Base-by-base conservation (phyloP, 2,888 invertebrate genomes). In the Chrysolina americana region DNA sequence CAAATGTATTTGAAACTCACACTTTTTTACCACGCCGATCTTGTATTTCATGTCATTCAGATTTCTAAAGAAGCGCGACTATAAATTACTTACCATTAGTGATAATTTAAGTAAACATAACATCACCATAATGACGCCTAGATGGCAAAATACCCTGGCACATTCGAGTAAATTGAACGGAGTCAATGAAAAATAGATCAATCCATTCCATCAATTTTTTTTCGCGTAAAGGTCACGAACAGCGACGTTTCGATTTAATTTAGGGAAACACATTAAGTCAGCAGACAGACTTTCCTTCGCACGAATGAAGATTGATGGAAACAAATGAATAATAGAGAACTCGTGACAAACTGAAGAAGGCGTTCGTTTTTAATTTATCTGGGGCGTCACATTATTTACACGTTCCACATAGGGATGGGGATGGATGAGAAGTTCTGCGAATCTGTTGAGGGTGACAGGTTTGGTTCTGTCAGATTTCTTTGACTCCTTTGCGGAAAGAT, bases 261-360 rank as follows among this genome's bases (percentile, higher is more conserved):
- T 74, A 65, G 70, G 70, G 66, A 66, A 44, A 74, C 70, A 74
- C 74, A 70, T 70, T 74, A 74, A 74, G 70, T 66, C 70, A 28
- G 50, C 36, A 59, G 59, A 59, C 74, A 68, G 70, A 62, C 66
- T 66, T 66, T 65, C 74, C 68, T 44, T 66, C 41, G 62, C 74
- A 70, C 66, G 74, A 74, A 70, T 70, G 65, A 74, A 74, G 74
- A 74, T 74, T 66, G 70, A 74, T 74, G 74, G 70, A 63, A 70
- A 70, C 66, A 74, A 74, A 74, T 74, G 74, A 74, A 74, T 74
- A 74, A 74, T 70, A 74, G 74, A 66, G 28, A 66, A 70, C 66
- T 66, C 74, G 74, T 74, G 74, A 66, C 70, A 64, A 74, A 70
- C 70, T 66, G 66, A 62, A 53, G 65, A 41, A 70, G 63, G 65